Percentiles rank a stretch among this genome's conserved stretches.
Evolutionary conservation across 2,888 invertebrate genomes (phyloP).

Genomic region (Folsomia manolachei): DNA sequence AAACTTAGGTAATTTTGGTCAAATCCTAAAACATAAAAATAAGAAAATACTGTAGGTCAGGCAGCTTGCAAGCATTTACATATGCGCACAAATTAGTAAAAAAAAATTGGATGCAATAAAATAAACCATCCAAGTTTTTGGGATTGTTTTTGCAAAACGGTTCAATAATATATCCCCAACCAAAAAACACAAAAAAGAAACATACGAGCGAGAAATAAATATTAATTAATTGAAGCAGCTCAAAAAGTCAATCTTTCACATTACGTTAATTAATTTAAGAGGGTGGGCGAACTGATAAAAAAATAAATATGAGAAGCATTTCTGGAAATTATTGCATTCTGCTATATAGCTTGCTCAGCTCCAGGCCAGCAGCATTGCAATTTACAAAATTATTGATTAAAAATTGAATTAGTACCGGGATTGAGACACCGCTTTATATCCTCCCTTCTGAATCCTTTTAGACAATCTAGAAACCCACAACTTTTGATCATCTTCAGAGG

Average conservation of each 20-base stretch:
- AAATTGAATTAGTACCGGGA: conserved; percentile 48
- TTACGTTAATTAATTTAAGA: background rate
- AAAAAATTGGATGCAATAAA: too few species aligned
- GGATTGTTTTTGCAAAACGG: too few species aligned
- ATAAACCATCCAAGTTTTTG: too few species aligned
- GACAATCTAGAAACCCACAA: conserved; percentile 88
- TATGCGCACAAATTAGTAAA: too few species aligned
- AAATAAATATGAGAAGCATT: too few species aligned
- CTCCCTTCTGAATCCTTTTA: conserved; percentile 88
- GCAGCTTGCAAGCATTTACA: background rate
- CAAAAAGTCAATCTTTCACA: background rate
- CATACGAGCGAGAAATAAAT: too few species aligned
- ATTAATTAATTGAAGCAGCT: background rate
- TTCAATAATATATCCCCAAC: too few species aligned
- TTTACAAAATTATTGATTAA: conserved; percentile 1
- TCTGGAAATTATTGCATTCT: too few species aligned
- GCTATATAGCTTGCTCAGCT: background rate
- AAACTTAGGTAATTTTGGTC: background rate
- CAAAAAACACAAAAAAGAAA: background rate
- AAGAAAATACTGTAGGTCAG: background rate
- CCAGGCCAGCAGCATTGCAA: background rate
- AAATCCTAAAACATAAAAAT: conserved; percentile 6
- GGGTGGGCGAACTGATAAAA: too few species aligned
- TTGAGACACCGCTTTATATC: conserved; percentile 69
- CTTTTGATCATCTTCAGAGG: conserved; percentile 81